A percentile compares a stretch with the other conserved stretches of the same genome.
These are phyloP conservation scores for Choloepus didactylus DNA, from an alignment of 2,797 vertebrate genomes.

Conservation along the genomic window DNA sequence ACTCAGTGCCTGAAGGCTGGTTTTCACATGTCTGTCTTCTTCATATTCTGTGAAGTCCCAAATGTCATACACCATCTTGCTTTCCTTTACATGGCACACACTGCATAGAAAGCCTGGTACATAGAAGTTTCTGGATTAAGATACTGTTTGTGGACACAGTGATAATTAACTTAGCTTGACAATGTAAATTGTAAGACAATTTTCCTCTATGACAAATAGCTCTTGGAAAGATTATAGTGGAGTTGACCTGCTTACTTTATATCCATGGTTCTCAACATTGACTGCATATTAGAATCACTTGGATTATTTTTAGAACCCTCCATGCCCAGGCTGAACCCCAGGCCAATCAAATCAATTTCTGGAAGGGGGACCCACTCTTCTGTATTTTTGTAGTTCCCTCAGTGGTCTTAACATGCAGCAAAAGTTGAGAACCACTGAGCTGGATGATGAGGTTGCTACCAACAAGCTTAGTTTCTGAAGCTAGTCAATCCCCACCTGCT, in stretches of 20 bases:
- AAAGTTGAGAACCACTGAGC: background rate
- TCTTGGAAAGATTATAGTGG: background rate
- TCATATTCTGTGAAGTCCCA: background rate
- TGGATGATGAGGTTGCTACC: background rate
- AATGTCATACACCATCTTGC: background rate
- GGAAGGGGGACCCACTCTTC: background rate
- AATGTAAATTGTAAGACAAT: background rate
- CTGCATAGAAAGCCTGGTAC: background rate
- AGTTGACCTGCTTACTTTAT: background rate
- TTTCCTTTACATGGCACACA: background rate
- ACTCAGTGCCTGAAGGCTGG: background rate
- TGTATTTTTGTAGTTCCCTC: background rate
- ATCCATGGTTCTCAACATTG: background rate
- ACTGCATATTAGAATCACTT: background rate
- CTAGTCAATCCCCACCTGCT: background rate
- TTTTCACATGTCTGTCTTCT: background rate
- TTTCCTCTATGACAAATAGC: background rate
- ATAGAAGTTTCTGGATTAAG: background rate
- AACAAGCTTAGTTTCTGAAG: background rate
- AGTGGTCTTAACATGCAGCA: background rate
- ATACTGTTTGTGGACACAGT: background rate
- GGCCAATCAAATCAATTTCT: constrained; percentile 4
- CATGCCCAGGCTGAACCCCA: accelerated
- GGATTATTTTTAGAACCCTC: background rate
- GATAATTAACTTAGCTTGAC: background rate